These are phyloP conservation scores for Adineta ricciae DNA, from an alignment of 2,888 invertebrate genomes.

Conservation along the genomic window DNA sequence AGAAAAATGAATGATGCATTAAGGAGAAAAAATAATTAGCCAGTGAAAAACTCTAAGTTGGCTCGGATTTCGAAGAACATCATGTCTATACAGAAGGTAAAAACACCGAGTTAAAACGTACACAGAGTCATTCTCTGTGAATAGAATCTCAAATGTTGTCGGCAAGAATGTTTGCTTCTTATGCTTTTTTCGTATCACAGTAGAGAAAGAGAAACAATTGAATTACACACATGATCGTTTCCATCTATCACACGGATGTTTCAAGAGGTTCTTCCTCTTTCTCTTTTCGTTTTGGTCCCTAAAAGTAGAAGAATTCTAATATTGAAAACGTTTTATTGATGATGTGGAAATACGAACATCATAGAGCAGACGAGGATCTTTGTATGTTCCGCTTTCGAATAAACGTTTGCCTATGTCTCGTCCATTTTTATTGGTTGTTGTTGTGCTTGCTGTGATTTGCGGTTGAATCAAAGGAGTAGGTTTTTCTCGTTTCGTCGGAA, in stretches of 20 bases:
- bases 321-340: not conserved
- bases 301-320: not conserved
- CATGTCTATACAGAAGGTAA: not conserved
- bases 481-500: not conserved
- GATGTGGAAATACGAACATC: not conserved
- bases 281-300: not conserved
- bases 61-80: not conserved
- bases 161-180: not conserved
- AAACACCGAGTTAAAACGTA: not conserved
- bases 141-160: not conserved
- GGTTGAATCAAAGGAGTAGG: not conserved
- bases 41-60: not conserved
- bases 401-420: not conserved
- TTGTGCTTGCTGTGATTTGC: not conserved
- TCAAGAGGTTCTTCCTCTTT: not conserved
- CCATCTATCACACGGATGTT: not conserved
- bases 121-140: slow-evolving; percentile 15
- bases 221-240: not conserved
- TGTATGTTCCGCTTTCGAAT: slow-evolving; percentile 8
- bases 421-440: not conserved
- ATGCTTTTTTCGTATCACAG: not conserved
- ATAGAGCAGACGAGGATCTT: slow-evolving; percentile 1
- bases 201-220: not conserved
- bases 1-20: not conserved
- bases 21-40: not conserved